Evolutionary conservation across 1,140 invertebrate species (phyloP).

Genomic region (Lordiphosa collinella): DNA sequence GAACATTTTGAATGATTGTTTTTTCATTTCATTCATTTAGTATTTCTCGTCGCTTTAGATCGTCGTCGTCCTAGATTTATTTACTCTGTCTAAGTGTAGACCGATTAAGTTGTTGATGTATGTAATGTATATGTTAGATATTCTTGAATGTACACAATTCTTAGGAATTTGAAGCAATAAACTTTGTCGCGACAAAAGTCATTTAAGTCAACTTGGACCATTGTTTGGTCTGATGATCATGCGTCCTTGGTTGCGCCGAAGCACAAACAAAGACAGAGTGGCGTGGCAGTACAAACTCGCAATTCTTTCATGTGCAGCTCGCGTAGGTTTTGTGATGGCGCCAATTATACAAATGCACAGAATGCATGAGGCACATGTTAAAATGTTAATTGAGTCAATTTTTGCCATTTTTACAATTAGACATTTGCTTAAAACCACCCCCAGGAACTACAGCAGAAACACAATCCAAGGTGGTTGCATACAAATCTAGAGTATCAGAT

Average conservation of each 20-base stretch:
- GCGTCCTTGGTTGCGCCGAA: slow-evolving; percentile 1
- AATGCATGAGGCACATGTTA: slow-evolving; percentile 29
- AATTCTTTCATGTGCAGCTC: background rate
- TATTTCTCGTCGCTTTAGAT: too few relatives aligned
- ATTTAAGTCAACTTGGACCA: background rate
- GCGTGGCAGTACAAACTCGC: background rate
- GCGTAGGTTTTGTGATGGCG: slow-evolving; percentile 1
- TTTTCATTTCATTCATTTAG: too few relatives aligned
- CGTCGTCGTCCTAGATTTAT: too few relatives aligned
- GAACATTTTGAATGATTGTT: too few relatives aligned
- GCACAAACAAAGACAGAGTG: slow-evolving; percentile 1
- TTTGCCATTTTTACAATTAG: slow-evolving; percentile 2
- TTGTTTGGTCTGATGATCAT: slow-evolving; percentile 6
- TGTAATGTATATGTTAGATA: background rate
- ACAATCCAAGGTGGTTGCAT: slow-evolving; percentile 17
- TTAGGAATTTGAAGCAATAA: slow-evolving; percentile 4
- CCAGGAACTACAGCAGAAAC: slow-evolving; percentile 1
- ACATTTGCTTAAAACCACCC: slow-evolving; percentile 27
- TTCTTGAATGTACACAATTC: background rate
- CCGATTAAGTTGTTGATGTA: too few relatives aligned
- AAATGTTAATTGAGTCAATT: slow-evolving; percentile 48
- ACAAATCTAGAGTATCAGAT: slow-evolving; percentile 34
- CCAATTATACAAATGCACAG: slow-evolving; percentile 5
- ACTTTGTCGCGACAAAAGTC: slow-evolving; percentile 4
- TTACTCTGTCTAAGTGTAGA: too few relatives aligned